Evolutionary conservation across 1,140 invertebrate genomes (phyloP).

Genomic region (Magallana angulata): DNA sequence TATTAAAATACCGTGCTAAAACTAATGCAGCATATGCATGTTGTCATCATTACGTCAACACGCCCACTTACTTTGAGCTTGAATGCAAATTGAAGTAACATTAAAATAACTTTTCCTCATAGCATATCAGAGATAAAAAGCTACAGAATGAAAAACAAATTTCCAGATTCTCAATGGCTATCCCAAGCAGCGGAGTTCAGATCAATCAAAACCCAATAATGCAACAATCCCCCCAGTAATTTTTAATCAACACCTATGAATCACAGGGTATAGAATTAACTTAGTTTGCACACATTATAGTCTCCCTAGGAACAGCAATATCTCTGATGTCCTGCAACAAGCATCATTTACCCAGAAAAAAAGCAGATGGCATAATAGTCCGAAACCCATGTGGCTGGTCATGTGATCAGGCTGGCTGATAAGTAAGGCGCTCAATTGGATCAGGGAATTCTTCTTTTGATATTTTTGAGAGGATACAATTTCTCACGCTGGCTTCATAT

Average conservation of each 20-base stretch:
- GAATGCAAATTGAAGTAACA: too few species aligned
- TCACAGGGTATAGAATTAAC: constrained; percentile 14
- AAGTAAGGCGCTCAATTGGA: background rate
- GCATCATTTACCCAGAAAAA: constrained; percentile 10
- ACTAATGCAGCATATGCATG: too few species aligned
- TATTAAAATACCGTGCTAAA: too few species aligned
- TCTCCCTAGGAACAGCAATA: background rate
- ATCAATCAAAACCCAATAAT: constrained; percentile 19
- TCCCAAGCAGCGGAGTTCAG: background rate
- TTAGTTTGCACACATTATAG: background rate
- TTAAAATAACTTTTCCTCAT: too few species aligned
- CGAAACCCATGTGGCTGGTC: background rate
- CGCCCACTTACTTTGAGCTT: too few species aligned
- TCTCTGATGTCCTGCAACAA: constrained; percentile 24
- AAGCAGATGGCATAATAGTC: background rate
- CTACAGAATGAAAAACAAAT: background rate
- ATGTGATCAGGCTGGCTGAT: background rate
- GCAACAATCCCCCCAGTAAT: background rate
- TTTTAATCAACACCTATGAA: constrained; percentile 21
- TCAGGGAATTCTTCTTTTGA: constrained; percentile 3
- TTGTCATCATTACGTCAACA: too few species aligned
- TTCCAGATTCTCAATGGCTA: background rate
- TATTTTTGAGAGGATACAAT: background rate
- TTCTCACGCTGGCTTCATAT: background rate
- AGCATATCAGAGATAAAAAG: background rate